Evolutionary conservation across 2,888 invertebrate genomes (phyloP).

Genomic region (Lycia hirtaria): DNA sequence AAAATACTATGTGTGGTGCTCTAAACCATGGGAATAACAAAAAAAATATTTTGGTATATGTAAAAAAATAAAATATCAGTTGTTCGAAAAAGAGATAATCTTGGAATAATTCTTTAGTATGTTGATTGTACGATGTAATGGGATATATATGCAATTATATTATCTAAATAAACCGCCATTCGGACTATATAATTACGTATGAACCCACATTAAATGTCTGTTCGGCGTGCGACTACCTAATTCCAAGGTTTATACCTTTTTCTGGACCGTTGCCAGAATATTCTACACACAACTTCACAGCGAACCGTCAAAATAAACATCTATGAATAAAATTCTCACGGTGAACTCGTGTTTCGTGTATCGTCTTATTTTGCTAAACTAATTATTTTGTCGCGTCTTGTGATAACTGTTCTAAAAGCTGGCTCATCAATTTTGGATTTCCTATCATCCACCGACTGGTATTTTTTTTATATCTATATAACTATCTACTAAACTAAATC

Average conservation of each 20-base stretch:
- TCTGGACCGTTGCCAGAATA: constrained; percentile 68
- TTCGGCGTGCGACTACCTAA: not conserved
- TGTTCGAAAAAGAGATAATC: too few species aligned
- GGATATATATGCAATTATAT: too few species aligned
- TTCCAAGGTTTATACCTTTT: constrained; percentile 19
- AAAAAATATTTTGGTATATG: too few species aligned
- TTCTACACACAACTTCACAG: constrained; percentile 58
- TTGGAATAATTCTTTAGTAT: too few species aligned
- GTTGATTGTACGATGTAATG: too few species aligned
- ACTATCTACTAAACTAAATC: not conserved
- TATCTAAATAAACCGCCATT: too few species aligned
- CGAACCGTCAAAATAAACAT: constrained; percentile 75
- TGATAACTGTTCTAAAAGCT: constrained; percentile 77
- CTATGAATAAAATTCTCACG: constrained; percentile 76
- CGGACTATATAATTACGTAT: too few species aligned
- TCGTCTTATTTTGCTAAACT: constrained; percentile 40
- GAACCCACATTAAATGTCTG: not conserved
- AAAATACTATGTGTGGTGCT: too few species aligned
- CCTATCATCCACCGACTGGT: constrained; percentile 92
- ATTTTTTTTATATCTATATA: not conserved
- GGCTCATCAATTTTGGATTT: constrained; percentile 95
- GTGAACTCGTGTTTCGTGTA: constrained; percentile 58
- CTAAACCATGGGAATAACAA: too few species aligned
- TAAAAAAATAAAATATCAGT: too few species aligned
- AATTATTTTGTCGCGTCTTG: constrained; percentile 31